Percentiles rank a stretch among this genome's conserved stretches.
Evolutionary conservation across 1,140 invertebrate species (phyloP).

Genomic region (Nephotettix cincticeps): DNA sequence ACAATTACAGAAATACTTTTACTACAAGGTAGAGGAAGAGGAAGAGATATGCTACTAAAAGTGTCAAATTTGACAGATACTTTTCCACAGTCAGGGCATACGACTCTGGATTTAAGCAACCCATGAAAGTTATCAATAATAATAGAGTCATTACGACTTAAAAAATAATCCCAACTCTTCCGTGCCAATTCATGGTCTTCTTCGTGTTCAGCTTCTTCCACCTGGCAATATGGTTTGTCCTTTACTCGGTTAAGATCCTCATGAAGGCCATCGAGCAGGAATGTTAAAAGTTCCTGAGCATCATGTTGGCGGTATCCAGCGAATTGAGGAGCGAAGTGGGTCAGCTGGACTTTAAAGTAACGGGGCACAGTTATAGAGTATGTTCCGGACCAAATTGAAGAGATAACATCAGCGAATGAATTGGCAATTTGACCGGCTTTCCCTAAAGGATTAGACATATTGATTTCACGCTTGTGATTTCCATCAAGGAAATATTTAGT

Average conservation of each 20-base stretch:
- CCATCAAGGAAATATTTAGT: neutral
- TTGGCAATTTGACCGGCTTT: neutral
- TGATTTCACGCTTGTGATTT: neutral
- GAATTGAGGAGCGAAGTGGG: conserved; percentile 70
- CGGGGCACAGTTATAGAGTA: neutral
- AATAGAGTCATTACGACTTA: conserved; percentile 75
- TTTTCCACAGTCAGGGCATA: conserved; percentile 75
- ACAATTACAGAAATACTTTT: too few species aligned
- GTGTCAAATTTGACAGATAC: conserved; percentile 86
- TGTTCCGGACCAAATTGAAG: neutral
- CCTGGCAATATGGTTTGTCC: conserved; percentile 57
- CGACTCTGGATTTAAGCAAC: conserved; percentile 81
- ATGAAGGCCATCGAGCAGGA: conserved; percentile 84
- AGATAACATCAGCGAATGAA: neutral
- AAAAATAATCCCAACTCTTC: conserved; percentile 79
- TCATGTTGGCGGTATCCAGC: conserved; percentile 88
- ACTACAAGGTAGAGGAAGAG: too few species aligned
- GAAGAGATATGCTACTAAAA: conserved; percentile 83
- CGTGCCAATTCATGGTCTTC: conserved; percentile 22
- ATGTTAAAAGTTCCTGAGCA: conserved; percentile 84
- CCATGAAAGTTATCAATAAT: conserved; percentile 90
- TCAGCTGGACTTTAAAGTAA: neutral
- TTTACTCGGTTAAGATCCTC: conserved; percentile 82
- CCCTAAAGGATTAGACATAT: neutral
- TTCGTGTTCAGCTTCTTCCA: neutral